A percentile compares a stretch with the other conserved stretches of the same genome.
Evolutionary conservation across 2,888 invertebrate genomes (phyloP).

Genomic region (Drosophila lacicola): DNA sequence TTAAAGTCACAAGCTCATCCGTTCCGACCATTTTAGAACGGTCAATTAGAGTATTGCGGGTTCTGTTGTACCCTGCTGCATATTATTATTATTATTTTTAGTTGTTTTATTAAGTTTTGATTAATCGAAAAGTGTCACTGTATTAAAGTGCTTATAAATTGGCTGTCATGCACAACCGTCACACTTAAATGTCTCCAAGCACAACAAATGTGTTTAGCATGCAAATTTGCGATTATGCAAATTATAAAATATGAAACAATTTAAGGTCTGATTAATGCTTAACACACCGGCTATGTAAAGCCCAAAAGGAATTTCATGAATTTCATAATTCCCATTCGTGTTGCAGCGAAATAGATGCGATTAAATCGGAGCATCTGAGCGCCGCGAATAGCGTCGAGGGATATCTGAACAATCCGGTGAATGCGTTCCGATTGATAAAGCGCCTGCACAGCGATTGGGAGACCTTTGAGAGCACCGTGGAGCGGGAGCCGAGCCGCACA

Average conservation of each 20-base stretch:
- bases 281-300: conserved; percentile 7
- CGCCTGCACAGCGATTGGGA: conserved; percentile 96
- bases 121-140: conserved; percentile 38
- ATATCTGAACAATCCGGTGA: conserved; percentile 96
- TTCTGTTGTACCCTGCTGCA: neutral
- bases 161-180: conserved; percentile 19
- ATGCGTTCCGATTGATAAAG: conserved; percentile 97
- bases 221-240: conserved; percentile 47
- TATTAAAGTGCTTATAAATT: conserved; percentile 35
- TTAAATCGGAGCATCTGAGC: conserved; percentile 91
- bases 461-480: conserved; percentile 90
- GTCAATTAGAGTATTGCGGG: conserved; percentile 11
- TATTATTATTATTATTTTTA: neutral
- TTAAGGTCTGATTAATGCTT: conserved; percentile 46
- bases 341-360: conserved; percentile 87
- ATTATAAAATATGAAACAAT: conserved; percentile 46
- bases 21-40: no score
- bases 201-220: conserved; percentile 23
- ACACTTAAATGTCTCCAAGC: conserved; percentile 15
- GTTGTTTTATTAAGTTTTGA: conserved; percentile 27
- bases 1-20: no score
- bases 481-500: conserved; percentile 87
- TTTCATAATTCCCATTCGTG: conserved; percentile 4
- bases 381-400: conserved; percentile 89
- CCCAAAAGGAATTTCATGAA: conserved; percentile 16